Base-by-base conservation (phyloP, 2,797 vertebrate genomes). In the Pangasius krempfi region DNA sequence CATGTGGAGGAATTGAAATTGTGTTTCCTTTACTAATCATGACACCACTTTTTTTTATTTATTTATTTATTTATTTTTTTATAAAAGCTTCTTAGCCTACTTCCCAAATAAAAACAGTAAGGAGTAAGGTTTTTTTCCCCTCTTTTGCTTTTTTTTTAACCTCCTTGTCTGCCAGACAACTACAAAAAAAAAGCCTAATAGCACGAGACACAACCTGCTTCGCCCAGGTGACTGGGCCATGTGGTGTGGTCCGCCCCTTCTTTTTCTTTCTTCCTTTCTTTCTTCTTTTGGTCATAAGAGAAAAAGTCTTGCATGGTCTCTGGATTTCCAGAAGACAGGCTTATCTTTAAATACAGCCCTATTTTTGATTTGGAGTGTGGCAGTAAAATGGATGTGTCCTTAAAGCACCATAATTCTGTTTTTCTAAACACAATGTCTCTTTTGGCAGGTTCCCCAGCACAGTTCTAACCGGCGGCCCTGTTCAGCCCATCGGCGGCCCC, bases 401-500 rank as follows among this genome's bases (percentile, higher is more conserved):
- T 80, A 40, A 5, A 58, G 2, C 3, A 25, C 9, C 20, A 16
- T 27, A 25, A 44, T 83, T 27, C 8, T 58, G 20, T 33, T 58
- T 37, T 10, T 58, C 14, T 83, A 83, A 66, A 16, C 25, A n/a
- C 27, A 50, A 5, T 70, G 22, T 85, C 8, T 84, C 3, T 89
- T 62, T 60, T 50, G 81, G 30, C 91, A 99, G 98, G 96, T 98
- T 97, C 92, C 95, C 97, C 56, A 97, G 93, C 92, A 96, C 97
- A 27, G 91, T 95, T 4, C 91, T 96, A 91, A 96, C 96, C 70
- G 94, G 95, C n/a, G 95, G 95, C 85, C 92, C 97, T 86, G 96
- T 96, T 90, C 96, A 98, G 91, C 91, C 95, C 66, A 62, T 96
- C 68, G 93, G 96, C 14, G 85, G 93, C 79, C 90, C 95, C 30